Base-by-base conservation (phyloP, 1,140 invertebrate genomes). In the Drosophila leontia region DNA sequence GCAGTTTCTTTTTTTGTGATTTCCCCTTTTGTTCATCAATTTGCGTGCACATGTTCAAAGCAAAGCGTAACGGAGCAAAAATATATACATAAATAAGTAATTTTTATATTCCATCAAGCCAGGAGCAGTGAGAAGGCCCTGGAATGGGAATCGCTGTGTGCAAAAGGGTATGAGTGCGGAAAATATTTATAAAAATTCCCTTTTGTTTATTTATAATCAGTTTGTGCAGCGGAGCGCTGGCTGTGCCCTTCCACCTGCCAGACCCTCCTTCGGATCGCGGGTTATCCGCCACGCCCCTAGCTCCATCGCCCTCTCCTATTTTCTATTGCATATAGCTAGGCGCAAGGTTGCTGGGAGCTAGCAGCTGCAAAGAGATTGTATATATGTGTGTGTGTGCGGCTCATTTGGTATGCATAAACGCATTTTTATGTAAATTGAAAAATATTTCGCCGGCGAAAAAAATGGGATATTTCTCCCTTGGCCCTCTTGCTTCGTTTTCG, bases 371-470 rank as follows among this genome's bases (percentile, higher is more conserved):
- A 53, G n/a, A 5, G 32, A 11, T 7, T 17, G n/a, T n/a, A 17
- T 15, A 19, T 42, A 37, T 47, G 44, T 39, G 35, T 42, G 47
- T 55, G 47, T 42, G 55, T 39, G 37, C 69, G 67, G 74, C 75
- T 90, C 65, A 87, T 84, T 87, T 88, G 72, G 69, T 81, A 87
- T 88, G 84, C 83, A 87, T 88, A 88, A 87, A 87, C 83, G 80
- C 77, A 87, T 88, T 87, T 88, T 87, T 88, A 87, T 87, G 83
- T 80, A 87, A 87, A 87, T 87, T 84, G 84, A 87, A 88, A 87
- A 83, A 88, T 84, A 88, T 88, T 87, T 79, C 47, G 74, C 63
- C 17, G 23, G 69, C 45, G 55, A 53, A 80, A 87, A 23, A 82
- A 75, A 55, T 42, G 23, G 47, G 41, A 53, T 62, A 39, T 69